Evolutionary conservation across 2,113 vertebrate species (phyloP), one percentile per base, ranked within the genome.

Genomic region (Hemicordylus capensis): DNA sequence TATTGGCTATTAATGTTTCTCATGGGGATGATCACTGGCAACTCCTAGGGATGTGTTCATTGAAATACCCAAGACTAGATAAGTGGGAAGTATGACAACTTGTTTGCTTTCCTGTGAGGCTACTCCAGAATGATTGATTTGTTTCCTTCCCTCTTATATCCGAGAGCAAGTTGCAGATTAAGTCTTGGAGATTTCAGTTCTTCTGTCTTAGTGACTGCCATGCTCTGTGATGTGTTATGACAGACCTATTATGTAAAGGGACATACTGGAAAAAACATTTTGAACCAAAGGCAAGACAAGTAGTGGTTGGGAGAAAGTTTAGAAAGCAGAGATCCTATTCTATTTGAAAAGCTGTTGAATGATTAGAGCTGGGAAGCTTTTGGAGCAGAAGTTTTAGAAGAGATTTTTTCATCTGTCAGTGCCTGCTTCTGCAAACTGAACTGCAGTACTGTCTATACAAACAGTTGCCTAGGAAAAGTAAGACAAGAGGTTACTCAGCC

Each of bases 171-270:
- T 34, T 6, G 20, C 77, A 67, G 59, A 26, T 58, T 24, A 39
- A 58, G 56, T 56, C 20, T 76, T 10, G 74, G 59, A 51, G 48
- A 76, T 51, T 76, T 76, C 24, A 66, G 34, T 58, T 44, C 54
- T 70, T 69, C 6, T 10, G 34, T 26, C 28, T 34, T 69, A 48
- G 44, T 78, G 48, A 20, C 24, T 59, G 26, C 2, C 56, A 12
- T 44, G 67, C 20, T 66, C 74, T n/a, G 11, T 6, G 37, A 76
- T 58, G 24, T 77, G 54, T 90, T 89, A 85, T 93, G 87, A 92
- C 85, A 90, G 66, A 81, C 81, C 77, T 89, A 87, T 92, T 94
- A 91, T 81, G 81, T 81, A 88, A 93, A 91, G 72, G 58, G 82
- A 90, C 89, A 91, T 87, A 48, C 75, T 83, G 75, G 89, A 81